Evolutionary conservation across 2,888 invertebrate species (phyloP).

Genomic region (Scrobipalpa atriplicella): DNA sequence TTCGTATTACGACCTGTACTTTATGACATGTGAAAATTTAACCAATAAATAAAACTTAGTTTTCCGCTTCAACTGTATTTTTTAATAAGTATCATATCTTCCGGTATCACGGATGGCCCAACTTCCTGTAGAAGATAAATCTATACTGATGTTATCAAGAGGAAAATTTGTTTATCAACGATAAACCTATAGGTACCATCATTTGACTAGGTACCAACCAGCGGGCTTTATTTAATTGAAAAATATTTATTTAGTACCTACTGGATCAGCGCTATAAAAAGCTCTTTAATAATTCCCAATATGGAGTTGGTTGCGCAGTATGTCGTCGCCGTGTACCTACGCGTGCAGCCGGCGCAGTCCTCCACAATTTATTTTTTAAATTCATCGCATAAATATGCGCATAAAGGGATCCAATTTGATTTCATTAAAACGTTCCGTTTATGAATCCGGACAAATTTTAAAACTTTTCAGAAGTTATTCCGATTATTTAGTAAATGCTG

Average conservation of each 20-base stretch:
- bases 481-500: constrained; percentile 24
- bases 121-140: too few relatives aligned
- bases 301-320: not conserved
- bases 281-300: not conserved
- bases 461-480: constrained; percentile 29
- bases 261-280: not conserved
- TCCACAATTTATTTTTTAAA: constrained; percentile 44
- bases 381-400: constrained; percentile 72
- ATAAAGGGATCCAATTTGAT: constrained; percentile 74
- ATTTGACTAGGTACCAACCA: too few relatives aligned
- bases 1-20: constrained; percentile 7
- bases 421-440: constrained; percentile 58
- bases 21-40: constrained; percentile 5
- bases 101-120: too few relatives aligned
- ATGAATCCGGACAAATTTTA: constrained; percentile 48
- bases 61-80: not conserved
- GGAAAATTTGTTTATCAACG: too few relatives aligned
- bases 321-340: not conserved
- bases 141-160: too few relatives aligned
- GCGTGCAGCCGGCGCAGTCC: constrained; percentile 13
- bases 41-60: not conserved
- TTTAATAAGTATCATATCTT: too few relatives aligned
- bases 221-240: not conserved
- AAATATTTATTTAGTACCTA: not conserved
- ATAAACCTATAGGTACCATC: too few relatives aligned